phyloP scores from a whole-genome alignment of 1,140 invertebrate genomes.

The Brachionus angularis region DNA sequence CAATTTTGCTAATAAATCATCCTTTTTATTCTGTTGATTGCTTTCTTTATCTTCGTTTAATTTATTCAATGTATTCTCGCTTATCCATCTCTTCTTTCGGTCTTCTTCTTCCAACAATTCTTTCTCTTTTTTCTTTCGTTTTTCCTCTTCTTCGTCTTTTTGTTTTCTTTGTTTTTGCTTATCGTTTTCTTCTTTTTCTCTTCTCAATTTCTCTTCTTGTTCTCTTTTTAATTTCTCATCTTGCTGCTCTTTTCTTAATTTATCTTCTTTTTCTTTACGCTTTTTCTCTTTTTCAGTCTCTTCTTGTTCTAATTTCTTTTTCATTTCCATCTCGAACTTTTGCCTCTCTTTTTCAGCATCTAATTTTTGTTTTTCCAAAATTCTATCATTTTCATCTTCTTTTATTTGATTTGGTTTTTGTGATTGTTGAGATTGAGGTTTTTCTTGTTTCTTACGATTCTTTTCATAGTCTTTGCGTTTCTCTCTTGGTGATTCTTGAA shows the following conservation, averaged over 20 bases:
- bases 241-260: neutral
- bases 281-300: neutral
- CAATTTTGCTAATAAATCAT: slow-evolving; percentile 29
- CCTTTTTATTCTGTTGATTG: slow-evolving; percentile 5
- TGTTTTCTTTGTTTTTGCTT: neutral
- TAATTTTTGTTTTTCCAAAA: too few species aligned
- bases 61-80: slow-evolving; percentile 10
- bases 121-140: slow-evolving; percentile 28
- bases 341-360: neutral
- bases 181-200: neutral
- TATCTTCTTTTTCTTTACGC: neutral
- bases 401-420: too few species aligned
- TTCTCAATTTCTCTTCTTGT: neutral
- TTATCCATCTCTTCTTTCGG: slow-evolving; percentile 39
- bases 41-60: slow-evolving; percentile 5
- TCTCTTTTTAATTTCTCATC: neutral
- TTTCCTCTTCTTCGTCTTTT: neutral
- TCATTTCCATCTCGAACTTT: neutral
- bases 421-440: too few species aligned
- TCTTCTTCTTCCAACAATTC: slow-evolving; percentile 2
- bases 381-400: neutral
- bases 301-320: slow-evolving; percentile 10
- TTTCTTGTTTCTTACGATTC: too few species aligned
- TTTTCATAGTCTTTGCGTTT: too few species aligned
- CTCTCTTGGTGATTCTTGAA: neutral